These are phyloP conservation scores for Serripes groenlandicus DNA, from an alignment of 2,888 invertebrate genomes.

Conservation along the genomic window DNA sequence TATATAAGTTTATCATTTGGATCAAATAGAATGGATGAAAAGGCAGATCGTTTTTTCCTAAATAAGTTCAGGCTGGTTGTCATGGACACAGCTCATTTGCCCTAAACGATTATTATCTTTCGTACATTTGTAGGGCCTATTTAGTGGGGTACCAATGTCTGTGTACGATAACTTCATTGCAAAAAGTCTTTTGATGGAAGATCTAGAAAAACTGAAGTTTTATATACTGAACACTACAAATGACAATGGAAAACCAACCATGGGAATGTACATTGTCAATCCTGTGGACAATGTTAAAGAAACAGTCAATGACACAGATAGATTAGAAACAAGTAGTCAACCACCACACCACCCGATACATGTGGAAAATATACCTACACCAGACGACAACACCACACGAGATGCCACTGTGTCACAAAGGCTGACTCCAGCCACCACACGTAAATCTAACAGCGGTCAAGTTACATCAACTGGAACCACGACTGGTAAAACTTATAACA, in stretches of 20 bases:
- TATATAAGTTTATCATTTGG: too few species aligned
- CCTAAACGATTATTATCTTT: too few species aligned
- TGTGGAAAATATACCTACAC: background rate
- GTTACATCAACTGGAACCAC: too few species aligned
- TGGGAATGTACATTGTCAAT: constrained; percentile 13
- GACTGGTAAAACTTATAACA: too few species aligned
- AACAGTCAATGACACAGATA: background rate
- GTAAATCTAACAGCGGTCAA: background rate
- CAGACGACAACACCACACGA: background rate
- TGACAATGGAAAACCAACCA: background rate
- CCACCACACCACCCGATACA: too few species aligned
- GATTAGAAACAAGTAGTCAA: too few species aligned
- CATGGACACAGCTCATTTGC: too few species aligned
- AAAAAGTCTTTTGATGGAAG: constrained; percentile 34
- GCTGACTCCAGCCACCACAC: background rate
- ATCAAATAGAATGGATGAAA: too few species aligned
- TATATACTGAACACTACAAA: constrained; percentile 12
- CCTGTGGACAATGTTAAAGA: background rate
- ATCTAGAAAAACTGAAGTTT: constrained; percentile 33
- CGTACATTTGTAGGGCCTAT: background rate
- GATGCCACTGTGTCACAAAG: background rate
- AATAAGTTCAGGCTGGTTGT: too few species aligned
- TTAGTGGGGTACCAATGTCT: background rate
- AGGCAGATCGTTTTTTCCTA: too few species aligned
- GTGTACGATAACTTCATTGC: constrained; percentile 34